Base-by-base conservation (phyloP, 2,888 invertebrate genomes). In the Tenthredo scrophulariae region DNA sequence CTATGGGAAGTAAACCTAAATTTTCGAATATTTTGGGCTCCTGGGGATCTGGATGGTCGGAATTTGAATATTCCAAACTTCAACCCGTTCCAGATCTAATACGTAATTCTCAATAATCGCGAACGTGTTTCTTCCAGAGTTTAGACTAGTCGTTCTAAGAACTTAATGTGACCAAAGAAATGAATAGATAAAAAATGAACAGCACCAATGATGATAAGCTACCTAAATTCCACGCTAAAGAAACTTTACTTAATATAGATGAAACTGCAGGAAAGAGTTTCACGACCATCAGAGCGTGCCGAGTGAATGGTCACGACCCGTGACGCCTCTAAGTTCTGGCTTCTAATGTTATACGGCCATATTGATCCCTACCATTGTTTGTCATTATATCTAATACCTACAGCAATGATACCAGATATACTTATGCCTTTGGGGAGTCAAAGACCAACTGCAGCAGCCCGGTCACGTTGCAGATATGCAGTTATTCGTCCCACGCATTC, bases 391-490 rank as follows among this genome's bases (percentile, higher is more conserved):
- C 83, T 37, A 10, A 2, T 15, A 58, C 22, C 22, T 13, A 13
- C 46, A n/a, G 54, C 58, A 70, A 33, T 43, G 29, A 65, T 29
- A 82, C 22, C 22, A 26, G 13, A 7, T 62, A 62, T 58, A n/a
- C 62, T 62, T 26, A 62, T 6, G 62, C 62, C 26, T 62, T 62
- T 43, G 43, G 54, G 50, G 58, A 54, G 50, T 75, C 84, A 40
- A 79, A 33, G 46, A 75, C 40, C 43, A 46, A 33, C 67, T 54
- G 82, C 62, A 26, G 80, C 84, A 85, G 87, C 85, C 89, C 90
- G 90, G 91, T 91, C 91, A 91, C 90, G 89, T 90, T 88, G 87
- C 65, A 91, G 90, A 91, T 91, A 92, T 92, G 91, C 91, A 89
- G 91, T 91, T 91, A 90, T 85, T 85, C 90, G 87, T 89, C 91